A percentile compares a stretch with the other conserved stretches of the same genome.
phyloP scores from a whole-genome alignment of 2,888 invertebrate genomes.

The Lepidochrysops patricia region DNA sequence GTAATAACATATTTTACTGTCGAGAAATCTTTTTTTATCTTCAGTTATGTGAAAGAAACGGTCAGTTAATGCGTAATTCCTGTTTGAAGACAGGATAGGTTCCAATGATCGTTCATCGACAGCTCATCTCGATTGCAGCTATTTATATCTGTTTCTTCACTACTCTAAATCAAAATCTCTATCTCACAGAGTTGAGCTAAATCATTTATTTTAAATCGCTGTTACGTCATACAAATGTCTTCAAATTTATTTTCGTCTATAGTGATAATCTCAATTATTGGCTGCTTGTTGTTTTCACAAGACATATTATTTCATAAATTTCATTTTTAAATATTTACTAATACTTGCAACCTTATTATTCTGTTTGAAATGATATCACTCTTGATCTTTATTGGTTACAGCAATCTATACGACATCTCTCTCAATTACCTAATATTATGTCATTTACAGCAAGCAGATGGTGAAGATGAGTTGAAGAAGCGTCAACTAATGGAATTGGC shows the following conservation, averaged over 20 bases:
- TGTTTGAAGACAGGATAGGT: slow-evolving; percentile 9
- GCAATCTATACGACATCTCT: background rate
- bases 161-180: background rate
- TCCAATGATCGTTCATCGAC: background rate
- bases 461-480: slow-evolving; percentile 99
- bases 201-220: background rate
- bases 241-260: background rate
- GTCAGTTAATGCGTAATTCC: slow-evolving; percentile 1
- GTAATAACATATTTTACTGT: slow-evolving; percentile 8
- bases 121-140: background rate
- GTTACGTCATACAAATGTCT: slow-evolving; percentile 2
- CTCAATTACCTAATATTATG: background rate
- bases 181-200: background rate
- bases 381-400: background rate
- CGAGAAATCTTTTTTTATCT: background rate
- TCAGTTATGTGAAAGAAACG: background rate
- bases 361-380: too few species aligned
- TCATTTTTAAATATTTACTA: too few species aligned
- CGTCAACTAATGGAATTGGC: slow-evolving; percentile 99
- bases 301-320: slow-evolving; percentile 4
- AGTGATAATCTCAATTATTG: background rate
- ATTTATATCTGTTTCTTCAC: background rate
- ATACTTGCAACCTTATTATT: too few species aligned
- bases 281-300: background rate
- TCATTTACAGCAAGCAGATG: slow-evolving; percentile 91